Base-by-base conservation (phyloP, 2,888 invertebrate genomes). In the Alviniconcha strummeri region DNA sequence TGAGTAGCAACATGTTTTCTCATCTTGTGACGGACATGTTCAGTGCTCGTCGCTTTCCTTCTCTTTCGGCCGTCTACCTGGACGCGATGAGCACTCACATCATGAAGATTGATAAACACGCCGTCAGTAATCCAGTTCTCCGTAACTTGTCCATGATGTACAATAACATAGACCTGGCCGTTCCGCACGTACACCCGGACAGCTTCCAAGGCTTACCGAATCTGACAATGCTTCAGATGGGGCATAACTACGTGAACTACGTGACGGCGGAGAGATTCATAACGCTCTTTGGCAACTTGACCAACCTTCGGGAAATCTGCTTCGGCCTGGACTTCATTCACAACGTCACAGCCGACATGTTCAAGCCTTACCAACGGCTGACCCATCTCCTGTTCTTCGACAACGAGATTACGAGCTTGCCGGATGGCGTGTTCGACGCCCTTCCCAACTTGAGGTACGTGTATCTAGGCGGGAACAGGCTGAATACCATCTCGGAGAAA, bases 251-350 rank as follows among this genome's bases (percentile, higher is more conserved):
- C 8, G 52, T 84, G 0, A 56, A n/a, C 4, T 71, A 13, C 7
- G 52, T 84, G 9, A 15, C 55, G 13, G 80, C 76, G 8, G 64
- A 71, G 1, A 64, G 8, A 52, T 82, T 85, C 19, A 60, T 36
- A 9, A 36, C 76, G 17, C 11, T 85, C n/a, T 67, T 85, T 6
- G 79, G 72, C 5, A 19, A 82, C 76, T 11, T 77, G 9, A 76
- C 82, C 11, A 72, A 60, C 69, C 76, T 86, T 1, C 54, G n/a
- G 19, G 81, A 74, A 15, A 60, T 86, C 36, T 76, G 76, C 80
- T 7, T 84, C 5, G 60, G 81, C 13, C 74, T 69, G 1, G 64
- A 54, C 19, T 54, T 60, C 9, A 55, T 85, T 17, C 5, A 9
- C 0, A 9, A 17, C n/a, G 55, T 85, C 13, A 84, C 84, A 4